These are phyloP conservation scores for human DNA, from an alignment of 2,113 vertebrate species.

Conservation along the genomic window DNA sequence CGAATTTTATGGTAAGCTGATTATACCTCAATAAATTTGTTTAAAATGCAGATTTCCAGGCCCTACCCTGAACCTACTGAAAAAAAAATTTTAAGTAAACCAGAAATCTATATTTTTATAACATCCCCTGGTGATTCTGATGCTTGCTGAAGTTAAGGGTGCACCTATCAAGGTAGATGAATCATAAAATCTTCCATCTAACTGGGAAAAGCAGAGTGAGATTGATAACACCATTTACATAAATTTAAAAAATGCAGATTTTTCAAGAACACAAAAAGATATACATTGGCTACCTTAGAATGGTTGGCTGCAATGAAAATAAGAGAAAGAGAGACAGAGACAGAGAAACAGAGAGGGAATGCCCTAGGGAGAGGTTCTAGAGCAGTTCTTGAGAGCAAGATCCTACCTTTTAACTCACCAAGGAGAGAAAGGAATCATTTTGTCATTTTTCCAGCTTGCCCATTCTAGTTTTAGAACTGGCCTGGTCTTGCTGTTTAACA, in stretches of 20 bases:
- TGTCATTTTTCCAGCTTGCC: not conserved
- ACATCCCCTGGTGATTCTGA: not conserved
- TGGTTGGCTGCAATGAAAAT: not conserved
- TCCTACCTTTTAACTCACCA: not conserved
- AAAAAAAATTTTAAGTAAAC: not conserved
- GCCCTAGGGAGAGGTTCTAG: not conserved
- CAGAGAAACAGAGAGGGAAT: not conserved
- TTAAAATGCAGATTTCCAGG: not conserved
- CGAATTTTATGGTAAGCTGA: constrained; percentile 17
- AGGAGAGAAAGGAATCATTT: not conserved
- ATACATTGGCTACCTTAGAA: not conserved
- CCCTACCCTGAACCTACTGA: not conserved
- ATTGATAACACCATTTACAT: not conserved
- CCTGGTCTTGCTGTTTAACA: not conserved
- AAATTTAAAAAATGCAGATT: not conserved
- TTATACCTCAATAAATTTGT: not conserved
- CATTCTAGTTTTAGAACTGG: not conserved
- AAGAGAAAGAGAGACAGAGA: not conserved
- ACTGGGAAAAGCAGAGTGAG: not conserved
- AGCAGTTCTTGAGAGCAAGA: not conserved
- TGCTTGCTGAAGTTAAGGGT: not conserved
- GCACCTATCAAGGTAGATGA: not conserved
- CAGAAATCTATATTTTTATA: not conserved
- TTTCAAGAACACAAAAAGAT: not conserved
- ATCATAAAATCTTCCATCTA: not conserved